Evolutionary conservation across 2,888 invertebrate genomes (phyloP).

Genomic region (Amitus sp.): DNA sequence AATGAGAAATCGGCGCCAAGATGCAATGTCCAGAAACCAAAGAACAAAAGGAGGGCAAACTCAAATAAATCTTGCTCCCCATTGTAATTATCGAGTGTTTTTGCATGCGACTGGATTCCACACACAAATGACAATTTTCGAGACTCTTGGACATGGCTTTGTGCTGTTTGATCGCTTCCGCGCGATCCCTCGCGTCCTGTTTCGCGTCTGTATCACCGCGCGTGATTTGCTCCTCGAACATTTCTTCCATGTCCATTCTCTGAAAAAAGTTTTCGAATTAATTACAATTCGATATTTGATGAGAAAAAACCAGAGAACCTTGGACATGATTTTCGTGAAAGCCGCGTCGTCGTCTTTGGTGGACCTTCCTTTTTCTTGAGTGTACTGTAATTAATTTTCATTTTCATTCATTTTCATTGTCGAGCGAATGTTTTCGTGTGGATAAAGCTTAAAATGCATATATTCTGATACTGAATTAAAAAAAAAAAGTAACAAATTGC

Average conservation of each 20-base stretch:
- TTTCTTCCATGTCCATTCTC: conserved; percentile 79
- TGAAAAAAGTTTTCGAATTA: conserved; percentile 24
- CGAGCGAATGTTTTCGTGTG: too few relatives aligned
- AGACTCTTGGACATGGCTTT: conserved; percentile 75
- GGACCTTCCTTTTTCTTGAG: conserved; percentile 82
- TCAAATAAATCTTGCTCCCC: conserved; percentile 84
- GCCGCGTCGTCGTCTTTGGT: conserved; percentile 83
- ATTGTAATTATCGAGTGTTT: conserved; percentile 88
- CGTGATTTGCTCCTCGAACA: conserved; percentile 83
- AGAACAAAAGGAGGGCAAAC: conserved; percentile 83
- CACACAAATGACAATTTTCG: conserved; percentile 84
- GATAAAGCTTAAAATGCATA: too few relatives aligned
- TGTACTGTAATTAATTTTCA: conserved; percentile 73
- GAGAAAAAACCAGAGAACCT: conserved; percentile 48
- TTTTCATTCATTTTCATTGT: too few relatives aligned
- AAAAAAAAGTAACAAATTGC: too few relatives aligned
- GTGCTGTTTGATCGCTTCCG: conserved; percentile 80
- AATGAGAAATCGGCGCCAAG: conserved; percentile 88
- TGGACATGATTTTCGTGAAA: conserved; percentile 78
- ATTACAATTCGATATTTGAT: conserved; percentile 1
- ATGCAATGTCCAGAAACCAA: conserved; percentile 87
- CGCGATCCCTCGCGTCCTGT: conserved; percentile 72
- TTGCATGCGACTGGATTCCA: conserved; percentile 81
- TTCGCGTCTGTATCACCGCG: conserved; percentile 72
- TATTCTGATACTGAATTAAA: too few relatives aligned